Evolutionary conservation across 2,888 invertebrate species (phyloP), one percentile per base, ranked within the genome.

Genomic region (Hirtodrosophila histrioides): DNA sequence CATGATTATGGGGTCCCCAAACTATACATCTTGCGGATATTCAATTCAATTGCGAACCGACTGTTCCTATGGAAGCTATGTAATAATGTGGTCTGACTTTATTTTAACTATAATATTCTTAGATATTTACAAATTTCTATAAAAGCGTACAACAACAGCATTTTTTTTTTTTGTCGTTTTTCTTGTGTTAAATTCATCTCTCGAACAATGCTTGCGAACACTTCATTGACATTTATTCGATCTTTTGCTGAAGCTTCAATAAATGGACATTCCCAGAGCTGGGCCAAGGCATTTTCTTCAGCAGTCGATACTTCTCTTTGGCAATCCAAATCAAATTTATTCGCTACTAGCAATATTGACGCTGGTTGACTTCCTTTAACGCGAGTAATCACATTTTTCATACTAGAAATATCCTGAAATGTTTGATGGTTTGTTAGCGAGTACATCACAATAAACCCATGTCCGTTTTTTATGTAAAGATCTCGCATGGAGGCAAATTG

Each of bases 401-500:
- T 99, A 81, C 97, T 97, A 92, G 97, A 97, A 91, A 99, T 99
- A 93, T 99, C 98, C 93, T 97, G 97, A 94, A 99, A 99, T 91
- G 99, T 99, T 93, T 99, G 99, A 92, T 99, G 98, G 93, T 98
- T 99, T 87, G 99, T 99, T 92, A 99, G 94, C 90, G 98, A 98
- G 93, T 99, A 99, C 86, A 99, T 97, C 87, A 98, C 97, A 87
- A 98, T 97, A 93, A 98, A 98, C 85, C 98, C 98, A 93, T 99
- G 99, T 80, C 99, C 99, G 93, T 99, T 99, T 93, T 99, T 99
- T 91, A 99, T 99, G 93, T 99, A 99, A 90, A 99, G 94, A 93
- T 99, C 99, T 90, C 99, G 94, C 99, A 99, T 99, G 86, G 99
- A 98, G 78, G 99, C 99, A 92, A 99, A 99, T 92, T 99, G 99